Base-by-base conservation (phyloP, 1,140 invertebrate species). In the Aphelinus atriplicis region DNA sequence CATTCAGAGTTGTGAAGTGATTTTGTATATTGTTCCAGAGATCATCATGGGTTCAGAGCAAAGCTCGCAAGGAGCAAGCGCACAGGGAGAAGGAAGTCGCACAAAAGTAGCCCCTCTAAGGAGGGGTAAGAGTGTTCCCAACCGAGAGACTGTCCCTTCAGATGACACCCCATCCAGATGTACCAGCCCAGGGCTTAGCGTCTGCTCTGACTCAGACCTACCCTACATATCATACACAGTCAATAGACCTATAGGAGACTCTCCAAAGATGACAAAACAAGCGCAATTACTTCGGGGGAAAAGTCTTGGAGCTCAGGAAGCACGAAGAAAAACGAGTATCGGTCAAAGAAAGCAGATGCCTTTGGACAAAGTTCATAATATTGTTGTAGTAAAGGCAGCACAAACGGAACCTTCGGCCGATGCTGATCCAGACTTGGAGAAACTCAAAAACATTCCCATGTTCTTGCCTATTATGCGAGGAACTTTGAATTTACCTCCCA, bases 171-270 rank as follows among this genome's bases (percentile, higher is more conserved):
- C 91, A 9, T 92, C 92, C 6, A 90, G 92, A 10, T 94, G 93
- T 70, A 93, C 90, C 1, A 95, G 94, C 26, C 95, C 95, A 1
- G 93, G 95, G 3, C 93, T 95, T 0, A 96, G 95, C 81, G 92
- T 97, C 50, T 96, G 95, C 83, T 95, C 94, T 0, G 95, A 96
- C 84, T 93, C 94, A 0, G 96, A 98, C 85, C 89, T 98, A 73
- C 96, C 97, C 0, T 98, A 98, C 82, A 96, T 98, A 81, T 97
- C 96, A 1, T 98, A 97, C 78, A 97, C 96, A 0, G 94, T 96
- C 1, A 97, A 97, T 84, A 90, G 95, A 77, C 96, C 96, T 9
- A 97, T 97, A 77, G 95, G 95, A 79, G 92, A 95, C 85, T 95
- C 94, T 4, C 93, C 94, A 46, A 94, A 95, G 83, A 89, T 93